Evolutionary conservation across 2,888 invertebrate species (phyloP).

Genomic region (Lepas anatifera): DNA sequence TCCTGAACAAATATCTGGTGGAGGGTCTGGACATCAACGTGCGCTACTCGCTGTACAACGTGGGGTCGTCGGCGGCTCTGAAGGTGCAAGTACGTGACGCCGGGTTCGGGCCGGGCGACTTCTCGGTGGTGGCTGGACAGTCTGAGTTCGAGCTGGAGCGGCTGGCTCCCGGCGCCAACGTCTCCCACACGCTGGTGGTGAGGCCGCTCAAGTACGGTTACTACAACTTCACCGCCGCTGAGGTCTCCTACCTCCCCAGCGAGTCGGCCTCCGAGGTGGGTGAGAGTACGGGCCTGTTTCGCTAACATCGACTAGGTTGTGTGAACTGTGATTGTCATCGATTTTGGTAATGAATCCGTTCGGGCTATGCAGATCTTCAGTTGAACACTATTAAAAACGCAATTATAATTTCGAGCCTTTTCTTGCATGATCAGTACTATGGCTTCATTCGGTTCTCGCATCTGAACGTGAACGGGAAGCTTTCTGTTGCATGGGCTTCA

Average conservation of each 20-base stretch:
- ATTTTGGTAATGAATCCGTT: too few relatives aligned
- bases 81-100: slow-evolving; percentile 78
- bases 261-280: slow-evolving; percentile 37
- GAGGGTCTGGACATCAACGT: slow-evolving; percentile 93
- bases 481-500: too few relatives aligned
- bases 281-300: background rate
- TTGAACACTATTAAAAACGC: too few relatives aligned
- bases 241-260: slow-evolving; percentile 71
- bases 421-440: too few relatives aligned
- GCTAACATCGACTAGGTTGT: too few relatives aligned
- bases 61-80: slow-evolving; percentile 80
- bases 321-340: too few relatives aligned
- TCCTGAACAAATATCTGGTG: slow-evolving; percentile 89
- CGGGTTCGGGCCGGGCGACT: slow-evolving; percentile 75
- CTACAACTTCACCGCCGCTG: slow-evolving; percentile 94
- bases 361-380: too few relatives aligned
- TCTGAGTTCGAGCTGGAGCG: slow-evolving; percentile 65
- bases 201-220: slow-evolving; percentile 80
- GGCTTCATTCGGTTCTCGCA: too few relatives aligned
- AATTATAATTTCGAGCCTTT: too few relatives aligned
- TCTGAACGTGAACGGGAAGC: too few relatives aligned
- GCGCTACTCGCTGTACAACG: slow-evolving; percentile 86
- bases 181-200: slow-evolving; percentile 84
- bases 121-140: slow-evolving; percentile 78
- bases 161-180: slow-evolving; percentile 84